Evolutionary conservation across 2,888 invertebrate species (phyloP), one percentile per base, ranked within the genome.

Genomic region (Mantis religiosa): DNA sequence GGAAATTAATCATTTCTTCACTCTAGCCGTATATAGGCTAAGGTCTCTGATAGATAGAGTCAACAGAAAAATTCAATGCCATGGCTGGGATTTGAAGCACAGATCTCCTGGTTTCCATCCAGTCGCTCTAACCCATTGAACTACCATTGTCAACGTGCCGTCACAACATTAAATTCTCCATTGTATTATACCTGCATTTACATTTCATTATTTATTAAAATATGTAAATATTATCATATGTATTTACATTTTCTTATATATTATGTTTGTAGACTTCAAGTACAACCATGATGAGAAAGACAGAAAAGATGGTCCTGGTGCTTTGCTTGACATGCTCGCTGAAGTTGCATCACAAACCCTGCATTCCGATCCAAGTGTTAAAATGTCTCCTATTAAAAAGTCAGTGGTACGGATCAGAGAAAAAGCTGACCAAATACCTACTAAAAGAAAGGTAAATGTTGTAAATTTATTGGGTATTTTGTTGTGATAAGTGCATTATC

Each of bases 301-400:
- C 3, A 87, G 82, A 28, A 87, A 30, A 28, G 81, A 28, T 12
- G 54, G 71, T 25, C 87, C 93, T 14, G 93, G 92, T 30, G 93
- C 93, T 41, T 90, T 94, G 87, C 91, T 95, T 89, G 94, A 94
- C 91, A 94, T 95, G 92, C 91, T 95, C 90, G 94, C 95, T 20
- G 94, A 94, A 91, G 94, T 95, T 28, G 95, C 95, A n/a, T 94
- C 94, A 3, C 94, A 93, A 89, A 94, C 94, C 1, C 91, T 94
- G 9, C 92, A 93, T 88, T 93, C 93, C 0, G 93, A 89, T 91
- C 91, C 88, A 90, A 87, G 87, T 87, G 87, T 87, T 27, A 87
- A 87, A 41, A 20, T 47, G 27, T 87, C 87, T 9, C 41, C 87
- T n/a, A 34, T 87, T 30, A 87, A 87, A 15, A 82, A 30, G 82